Evolutionary conservation across 2,888 invertebrate genomes (phyloP).

Genomic region (Catocala nupta): DNA sequence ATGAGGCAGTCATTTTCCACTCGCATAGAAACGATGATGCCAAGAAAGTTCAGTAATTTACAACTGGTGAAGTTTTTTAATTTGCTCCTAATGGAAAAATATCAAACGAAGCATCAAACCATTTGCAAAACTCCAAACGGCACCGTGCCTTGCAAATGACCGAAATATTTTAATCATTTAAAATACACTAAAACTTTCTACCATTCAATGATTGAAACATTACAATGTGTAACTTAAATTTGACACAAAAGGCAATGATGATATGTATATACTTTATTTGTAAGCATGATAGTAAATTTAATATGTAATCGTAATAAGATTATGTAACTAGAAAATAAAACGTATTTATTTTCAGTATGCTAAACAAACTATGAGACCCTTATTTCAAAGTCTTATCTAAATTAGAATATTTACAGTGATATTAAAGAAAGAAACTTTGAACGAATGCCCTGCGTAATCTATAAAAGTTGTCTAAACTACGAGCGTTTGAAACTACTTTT

Average conservation of each 20-base stretch:
- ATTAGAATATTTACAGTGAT: conserved; percentile 30
- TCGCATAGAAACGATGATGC: conserved; percentile 37
- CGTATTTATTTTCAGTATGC: neutral
- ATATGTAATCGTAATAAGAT: no score
- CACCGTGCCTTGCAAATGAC: conserved; percentile 38
- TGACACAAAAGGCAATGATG: no score
- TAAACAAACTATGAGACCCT: neutral
- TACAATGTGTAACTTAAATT: neutral
- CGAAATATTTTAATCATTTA: conserved; percentile 35
- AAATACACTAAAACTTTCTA: conserved; percentile 7
- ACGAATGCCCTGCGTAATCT: conserved; percentile 21
- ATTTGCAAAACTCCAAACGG: conserved; percentile 36
- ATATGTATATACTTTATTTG: no score
- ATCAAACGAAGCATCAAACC: conserved; percentile 51
- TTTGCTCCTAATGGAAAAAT: conserved; percentile 51
- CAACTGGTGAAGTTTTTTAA: conserved; percentile 50
- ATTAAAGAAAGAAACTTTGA: conserved; percentile 32
- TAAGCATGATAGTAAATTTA: no score
- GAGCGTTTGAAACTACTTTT: conserved; percentile 34
- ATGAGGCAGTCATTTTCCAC: conserved; percentile 42
- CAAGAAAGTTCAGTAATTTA: conserved; percentile 43
- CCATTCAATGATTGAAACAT: neutral
- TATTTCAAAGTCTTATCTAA: conserved; percentile 24
- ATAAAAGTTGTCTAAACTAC: conserved; percentile 42
- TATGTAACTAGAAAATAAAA: no score